phyloP scores from a whole-genome alignment of 2,797 vertebrate species.

The Malacoraja senta region DNA sequence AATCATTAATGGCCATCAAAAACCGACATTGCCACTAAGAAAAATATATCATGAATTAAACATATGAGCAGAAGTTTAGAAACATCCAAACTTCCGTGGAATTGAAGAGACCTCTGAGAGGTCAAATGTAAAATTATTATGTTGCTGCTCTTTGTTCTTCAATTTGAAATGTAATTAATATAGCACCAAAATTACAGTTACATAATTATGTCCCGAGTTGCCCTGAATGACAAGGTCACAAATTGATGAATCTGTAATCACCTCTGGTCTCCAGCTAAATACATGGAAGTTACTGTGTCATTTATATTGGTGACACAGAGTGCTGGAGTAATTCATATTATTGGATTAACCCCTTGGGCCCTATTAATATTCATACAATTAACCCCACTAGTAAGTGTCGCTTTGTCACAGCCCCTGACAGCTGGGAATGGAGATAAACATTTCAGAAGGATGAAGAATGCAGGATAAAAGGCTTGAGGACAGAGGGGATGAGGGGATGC shows the following conservation, averaged over 20 bases:
- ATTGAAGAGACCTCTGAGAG: background rate
- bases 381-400: background rate
- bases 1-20: slow-evolving; percentile 16
- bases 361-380: slow-evolving; percentile 24
- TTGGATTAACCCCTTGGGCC: slow-evolving; percentile 29
- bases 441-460: background rate
- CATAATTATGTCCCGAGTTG: slow-evolving; percentile 16
- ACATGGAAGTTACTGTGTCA: background rate
- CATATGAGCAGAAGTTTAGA: background rate
- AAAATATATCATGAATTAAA: background rate
- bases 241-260: slow-evolving; percentile 1
- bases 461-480: background rate
- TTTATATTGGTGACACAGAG: background rate
- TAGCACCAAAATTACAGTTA: background rate
- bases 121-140: background rate
- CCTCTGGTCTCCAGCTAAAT: background rate
- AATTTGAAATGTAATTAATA: background rate
- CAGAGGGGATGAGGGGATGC: too few species aligned
- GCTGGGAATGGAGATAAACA: slow-evolving; percentile 14
- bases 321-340: background rate
- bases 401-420: background rate
- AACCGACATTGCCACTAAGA: background rate
- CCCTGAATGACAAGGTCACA: slow-evolving; percentile 1
- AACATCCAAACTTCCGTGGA: slow-evolving; percentile 8
- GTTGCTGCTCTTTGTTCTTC: background rate